Conservation (phyloP, 2,113 vertebrate genomes). For the Progne subis region DNA sequence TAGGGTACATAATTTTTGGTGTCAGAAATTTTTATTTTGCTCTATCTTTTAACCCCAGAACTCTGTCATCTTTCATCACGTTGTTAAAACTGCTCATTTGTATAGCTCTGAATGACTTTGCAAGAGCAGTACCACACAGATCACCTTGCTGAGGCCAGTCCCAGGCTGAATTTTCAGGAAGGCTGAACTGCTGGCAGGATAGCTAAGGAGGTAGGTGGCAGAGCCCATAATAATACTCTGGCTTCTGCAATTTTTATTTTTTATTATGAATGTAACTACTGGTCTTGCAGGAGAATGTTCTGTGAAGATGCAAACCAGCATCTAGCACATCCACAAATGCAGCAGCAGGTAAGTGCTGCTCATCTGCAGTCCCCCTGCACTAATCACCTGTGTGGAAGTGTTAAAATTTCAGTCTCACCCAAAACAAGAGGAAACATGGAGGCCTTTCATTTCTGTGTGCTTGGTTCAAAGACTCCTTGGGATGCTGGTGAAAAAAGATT, state of each 20-base stretch:
- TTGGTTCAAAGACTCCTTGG: neutral
- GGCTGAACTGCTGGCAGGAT: neutral
- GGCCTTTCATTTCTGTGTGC: neutral
- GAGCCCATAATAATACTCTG: neutral
- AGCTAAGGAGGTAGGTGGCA: neutral
- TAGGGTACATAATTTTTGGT: neutral
- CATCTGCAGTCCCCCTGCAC: neutral
- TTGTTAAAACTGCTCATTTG: neutral
- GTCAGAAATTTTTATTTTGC: neutral
- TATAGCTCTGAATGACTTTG: neutral
- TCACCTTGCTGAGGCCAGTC: neutral
- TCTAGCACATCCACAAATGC: neutral
- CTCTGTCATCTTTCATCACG: neutral
- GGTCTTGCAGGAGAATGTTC: neutral
- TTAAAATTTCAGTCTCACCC: neutral
- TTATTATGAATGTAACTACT: neutral
- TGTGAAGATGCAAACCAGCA: neutral
- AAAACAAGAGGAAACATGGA: neutral
- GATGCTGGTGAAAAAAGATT: neutral
- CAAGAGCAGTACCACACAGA: neutral
- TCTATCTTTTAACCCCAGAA: neutral
- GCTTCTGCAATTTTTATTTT: neutral
- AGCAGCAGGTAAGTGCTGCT: neutral
- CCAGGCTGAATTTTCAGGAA: neutral
- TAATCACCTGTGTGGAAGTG: rapidly evolving